Conservation (phyloP, 2,888 invertebrate species). For the Nesidiocoris tenuis region DNA sequence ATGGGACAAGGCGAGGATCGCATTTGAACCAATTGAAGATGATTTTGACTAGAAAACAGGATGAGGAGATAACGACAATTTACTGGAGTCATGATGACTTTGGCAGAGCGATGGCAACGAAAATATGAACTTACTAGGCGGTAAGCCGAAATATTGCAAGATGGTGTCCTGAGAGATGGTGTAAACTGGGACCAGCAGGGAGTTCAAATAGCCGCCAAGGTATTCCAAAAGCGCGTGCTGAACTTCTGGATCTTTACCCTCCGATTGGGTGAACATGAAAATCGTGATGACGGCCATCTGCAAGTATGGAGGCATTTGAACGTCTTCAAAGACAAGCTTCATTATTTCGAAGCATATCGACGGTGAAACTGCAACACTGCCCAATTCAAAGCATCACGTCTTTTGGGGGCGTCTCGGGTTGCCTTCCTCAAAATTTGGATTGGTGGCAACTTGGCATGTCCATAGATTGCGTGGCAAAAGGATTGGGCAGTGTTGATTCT, state of each 20-base stretch:
- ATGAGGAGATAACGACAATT: too few relatives aligned
- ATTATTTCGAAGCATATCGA: neutral
- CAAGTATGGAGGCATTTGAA: neutral
- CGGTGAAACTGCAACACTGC: too few relatives aligned
- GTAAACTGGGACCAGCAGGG: conserved; percentile 69
- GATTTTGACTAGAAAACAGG: conserved; percentile 63
- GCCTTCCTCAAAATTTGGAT: too few relatives aligned
- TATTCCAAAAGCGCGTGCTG: conserved; percentile 42
- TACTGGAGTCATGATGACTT: too few relatives aligned
- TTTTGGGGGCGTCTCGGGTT: too few relatives aligned
- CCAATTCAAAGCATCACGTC: too few relatives aligned
- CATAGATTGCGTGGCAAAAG: too few relatives aligned
- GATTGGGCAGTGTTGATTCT: too few relatives aligned
- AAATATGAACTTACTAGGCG: conserved; percentile 66
- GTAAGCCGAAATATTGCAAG: conserved; percentile 67
- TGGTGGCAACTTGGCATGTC: too few relatives aligned
- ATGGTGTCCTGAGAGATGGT: conserved; percentile 63
- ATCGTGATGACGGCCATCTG: conserved; percentile 76
- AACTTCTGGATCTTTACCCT: conserved; percentile 32
- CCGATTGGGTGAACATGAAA: conserved; percentile 55
- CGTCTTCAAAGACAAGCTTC: neutral
- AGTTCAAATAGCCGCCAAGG: conserved; percentile 63
- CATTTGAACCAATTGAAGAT: conserved; percentile 70
- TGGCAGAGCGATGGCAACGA: too few relatives aligned
- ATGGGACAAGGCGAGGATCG: conserved; percentile 59